Base-by-base conservation (phyloP, 2,797 vertebrate genomes). In the Cirrhinus molitorella region DNA sequence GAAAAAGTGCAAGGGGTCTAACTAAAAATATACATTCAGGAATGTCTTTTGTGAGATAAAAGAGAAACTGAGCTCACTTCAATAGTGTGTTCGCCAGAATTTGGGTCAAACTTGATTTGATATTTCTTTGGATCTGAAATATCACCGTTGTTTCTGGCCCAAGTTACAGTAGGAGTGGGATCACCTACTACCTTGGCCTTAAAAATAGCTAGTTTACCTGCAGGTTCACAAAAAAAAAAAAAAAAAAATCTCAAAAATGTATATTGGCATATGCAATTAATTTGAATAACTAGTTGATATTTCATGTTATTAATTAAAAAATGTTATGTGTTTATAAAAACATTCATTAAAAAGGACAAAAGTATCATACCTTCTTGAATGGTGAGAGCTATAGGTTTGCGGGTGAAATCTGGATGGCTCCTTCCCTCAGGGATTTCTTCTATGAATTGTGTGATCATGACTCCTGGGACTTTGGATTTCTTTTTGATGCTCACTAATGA, bases 161-260 rank as follows among this genome's bases (percentile, higher is more conserved):
- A 96, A 28, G 85, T 88, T 72, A 97, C 94, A 0, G 92, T 81
- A 0, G 96, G 96, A 40, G 40, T 19, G 17, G 96, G 96, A 1
- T 97, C 92, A 76, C 96, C 96, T 13, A 78, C 94, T 68, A 97
- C 94, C 85, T 96, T 93, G 34, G 94, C 96, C 89, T 95, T 96
- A 83, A 97, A 96, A 89, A 95, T 87, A 70, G 96, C 95, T 86
- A 93, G 94, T 93, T 96, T 97, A 19, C 97, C 96, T 98, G 92
- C 61, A 31, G 31, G 51, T 66, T 79, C 23, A 16, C 11, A 6
- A 55, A n/a, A 43, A 40, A 40, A 40, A 34, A 34, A 21, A n/a
- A 43, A 40, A 40, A 40, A 34, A 34, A 21, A 73, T n/a, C 25
- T 47, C 6, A 5, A 49, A 34, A 73, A 73, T 34, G 0, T 7